Evolutionary conservation across 23 tunicate genomes (phyloP).

Genomic region (Styela clava): DNA sequence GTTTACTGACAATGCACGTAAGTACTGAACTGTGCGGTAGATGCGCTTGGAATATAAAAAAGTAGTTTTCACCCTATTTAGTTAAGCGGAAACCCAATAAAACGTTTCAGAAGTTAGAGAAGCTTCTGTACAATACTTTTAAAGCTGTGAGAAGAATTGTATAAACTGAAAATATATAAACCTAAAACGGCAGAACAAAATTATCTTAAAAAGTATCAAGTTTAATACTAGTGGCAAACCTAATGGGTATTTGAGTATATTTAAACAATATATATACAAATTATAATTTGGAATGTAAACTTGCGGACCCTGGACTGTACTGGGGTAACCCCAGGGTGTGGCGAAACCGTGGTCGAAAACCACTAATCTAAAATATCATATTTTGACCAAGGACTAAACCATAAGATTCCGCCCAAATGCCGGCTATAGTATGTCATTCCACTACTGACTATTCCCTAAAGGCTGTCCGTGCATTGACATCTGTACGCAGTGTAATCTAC

Average conservation of each 20-base stretch:
- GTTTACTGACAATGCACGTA: neutral
- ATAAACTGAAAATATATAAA: neutral
- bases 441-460: neutral
- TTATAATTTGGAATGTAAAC: neutral
- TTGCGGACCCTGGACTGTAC: too few relatives aligned
- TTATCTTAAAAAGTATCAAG: neutral
- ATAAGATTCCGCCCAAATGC: too few relatives aligned
- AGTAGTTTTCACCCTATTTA: too few relatives aligned
- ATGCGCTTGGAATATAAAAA: too few relatives aligned
- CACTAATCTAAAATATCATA: too few relatives aligned
- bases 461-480: neutral
- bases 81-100: neutral
- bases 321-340: too few relatives aligned
- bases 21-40: too few relatives aligned
- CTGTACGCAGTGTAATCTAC: neutral
- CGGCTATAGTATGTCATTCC: neutral
- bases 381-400: too few relatives aligned
- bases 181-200: too few relatives aligned
- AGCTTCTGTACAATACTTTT: neutral
- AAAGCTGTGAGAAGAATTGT: neutral
- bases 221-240: neutral
- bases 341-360: too few relatives aligned
- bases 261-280: too few relatives aligned
- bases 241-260: neutral
- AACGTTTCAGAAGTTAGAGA: neutral